Evolutionary conservation across 2,888 invertebrate genomes (phyloP).

Genomic region (Pristionchus entomophagus): DNA sequence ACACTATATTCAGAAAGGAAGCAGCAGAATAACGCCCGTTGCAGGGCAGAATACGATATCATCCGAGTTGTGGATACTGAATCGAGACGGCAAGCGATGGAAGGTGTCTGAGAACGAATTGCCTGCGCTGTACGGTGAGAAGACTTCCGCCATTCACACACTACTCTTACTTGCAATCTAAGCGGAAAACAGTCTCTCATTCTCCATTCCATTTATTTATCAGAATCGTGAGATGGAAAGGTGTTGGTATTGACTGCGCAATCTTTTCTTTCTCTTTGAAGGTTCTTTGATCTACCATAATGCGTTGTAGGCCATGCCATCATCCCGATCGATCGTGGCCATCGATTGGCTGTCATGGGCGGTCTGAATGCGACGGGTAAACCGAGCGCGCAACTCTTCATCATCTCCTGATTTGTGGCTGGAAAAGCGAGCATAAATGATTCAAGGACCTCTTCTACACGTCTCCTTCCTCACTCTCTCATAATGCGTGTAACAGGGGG

Average conservation of each 20-base stretch:
- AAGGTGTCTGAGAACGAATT: neutral
- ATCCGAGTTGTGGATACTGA: slow-evolving; percentile 24
- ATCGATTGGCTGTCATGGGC: slow-evolving; percentile 31
- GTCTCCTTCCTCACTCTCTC: neutral
- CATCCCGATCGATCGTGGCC: slow-evolving; percentile 20
- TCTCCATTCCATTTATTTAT: neutral
- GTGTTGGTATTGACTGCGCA: too few relatives aligned
- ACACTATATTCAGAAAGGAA: too few relatives aligned
- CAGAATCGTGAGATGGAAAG: neutral
- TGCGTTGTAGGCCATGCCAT: slow-evolving; percentile 39
- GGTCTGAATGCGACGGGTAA: slow-evolving; percentile 30
- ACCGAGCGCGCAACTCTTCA: slow-evolving; percentile 19
- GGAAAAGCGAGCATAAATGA: slow-evolving; percentile 11
- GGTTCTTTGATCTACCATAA: too few relatives aligned
- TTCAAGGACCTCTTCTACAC: slow-evolving; percentile 5
- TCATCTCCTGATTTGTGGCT: neutral
- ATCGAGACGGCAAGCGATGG: neutral
- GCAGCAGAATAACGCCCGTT: neutral
- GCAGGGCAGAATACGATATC: slow-evolving; percentile 37
- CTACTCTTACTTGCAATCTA: neutral
- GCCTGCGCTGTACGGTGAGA: slow-evolving; percentile 7
- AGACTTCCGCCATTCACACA: neutral
- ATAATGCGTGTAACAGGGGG: slow-evolving; percentile 39
- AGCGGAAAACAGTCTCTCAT: neutral
- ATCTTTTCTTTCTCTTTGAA: too few relatives aligned